Base-by-base conservation (phyloP, 2,113 vertebrate species). In the Podarcis raffonei region DNA sequence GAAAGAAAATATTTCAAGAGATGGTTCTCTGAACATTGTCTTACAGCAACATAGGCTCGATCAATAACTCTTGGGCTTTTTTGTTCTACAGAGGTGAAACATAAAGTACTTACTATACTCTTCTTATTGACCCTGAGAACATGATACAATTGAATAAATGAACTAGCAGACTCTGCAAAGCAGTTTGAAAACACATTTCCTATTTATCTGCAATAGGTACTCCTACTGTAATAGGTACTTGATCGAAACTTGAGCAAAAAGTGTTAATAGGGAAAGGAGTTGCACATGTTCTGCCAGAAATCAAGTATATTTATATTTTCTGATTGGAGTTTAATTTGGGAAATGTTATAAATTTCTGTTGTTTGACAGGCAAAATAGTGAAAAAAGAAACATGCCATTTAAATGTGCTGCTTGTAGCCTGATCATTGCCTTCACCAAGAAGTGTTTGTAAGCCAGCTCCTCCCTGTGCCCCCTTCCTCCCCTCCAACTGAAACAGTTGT, bases 361-460 rank as follows among this genome's bases (percentile, higher is more conserved):
- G 9, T 90, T 89, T 78, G 72, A 89, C 13, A 80, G 39, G 16
- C 42, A 23, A 88, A 87, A 82, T 85, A 88, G 85, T 81, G 92
- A 66, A 62, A 62, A 83, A 91, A 87, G 87, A 90, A 93, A 92
- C 42, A 83, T 91, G 89, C 89, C 69, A 39, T 78, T 72, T 77
- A 88, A 68, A 91, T 81, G 12, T 93, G 83, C 76, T 92, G 18
- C 90, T 92, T 92, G 68, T 92, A 81, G 89, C 92, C 81, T 71
- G 65, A 89, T 90, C 90, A n/a, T 88, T 93, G 87, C 86, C 57
- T 93, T 91, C 90, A 87, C 27, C 93, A 86, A 90, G 81, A 91
- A 20, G 0, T 90, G 6, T 1, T 91, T 69, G 15, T 81, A 81
- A 94, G 3, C 71, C 84, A n/a, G 90, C 90, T 90, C 27, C 59